Evolutionary conservation across 1,140 invertebrate species (phyloP), one percentile per base, ranked within the genome.

Genomic region (Brachionus sp.): DNA sequence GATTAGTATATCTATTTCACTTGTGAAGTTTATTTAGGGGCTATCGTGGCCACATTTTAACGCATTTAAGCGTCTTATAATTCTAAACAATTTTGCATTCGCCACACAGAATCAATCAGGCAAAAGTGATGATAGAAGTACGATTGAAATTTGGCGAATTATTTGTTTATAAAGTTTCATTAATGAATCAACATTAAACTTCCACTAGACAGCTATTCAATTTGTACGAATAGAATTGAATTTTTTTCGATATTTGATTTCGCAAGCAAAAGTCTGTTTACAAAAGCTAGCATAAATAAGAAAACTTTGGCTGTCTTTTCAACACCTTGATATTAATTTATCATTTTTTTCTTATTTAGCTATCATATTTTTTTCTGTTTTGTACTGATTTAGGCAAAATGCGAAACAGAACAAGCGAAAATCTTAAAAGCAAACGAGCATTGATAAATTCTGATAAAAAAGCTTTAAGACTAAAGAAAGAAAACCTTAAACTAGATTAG

Each of bases 291-390:
- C 39, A 75, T 25, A 68, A 12, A 75, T 29, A 33, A 75, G 44
- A 42, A 50, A 23, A 35, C 6, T 75, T 75, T 75, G 13, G 39
- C 42, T 29, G 70, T 75, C 70, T 75, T 75, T 75, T 75, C 70
- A 75, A 75, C 70, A 75, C 70, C 70, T 75, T 75, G 19, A 35
- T 46, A 75, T 75, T 75, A 75, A 75, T 75, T 75, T 75, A 75
- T 75, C 70, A 75, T 75, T 75, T 73, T 73, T 70, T 73, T 75
- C 23, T 75, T 19, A 29, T 29, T 23, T 12, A 46, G 19, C 42
- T 75, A 44, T 75, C 42, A 44, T 46, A 46, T 75, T 73, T 39
- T 75, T 73, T 73, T 75, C 39, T 29, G 29, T 29, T 29, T 29
- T 29, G 4, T 75, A 25, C 16, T 29, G 42, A 25, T 75, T 75